phyloP scores from a whole-genome alignment of 2,888 invertebrate genomes.

The Cremastobaeus sp. region DNA sequence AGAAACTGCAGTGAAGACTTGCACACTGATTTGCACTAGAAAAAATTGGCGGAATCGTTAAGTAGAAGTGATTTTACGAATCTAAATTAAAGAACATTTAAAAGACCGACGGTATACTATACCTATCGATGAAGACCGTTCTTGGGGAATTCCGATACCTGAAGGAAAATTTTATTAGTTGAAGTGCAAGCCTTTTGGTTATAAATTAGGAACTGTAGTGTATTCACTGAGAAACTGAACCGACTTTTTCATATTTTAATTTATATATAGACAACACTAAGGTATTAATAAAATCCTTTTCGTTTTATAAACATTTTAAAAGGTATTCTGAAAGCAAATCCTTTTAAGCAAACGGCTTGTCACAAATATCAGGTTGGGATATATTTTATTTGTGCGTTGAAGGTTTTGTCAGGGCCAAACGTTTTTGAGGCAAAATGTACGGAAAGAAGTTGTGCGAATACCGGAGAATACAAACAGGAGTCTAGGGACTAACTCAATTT shows the following conservation, averaged over 20 bases:
- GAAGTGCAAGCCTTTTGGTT: slow-evolving; percentile 8
- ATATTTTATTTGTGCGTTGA: slow-evolving; percentile 45
- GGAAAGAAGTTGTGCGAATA: slow-evolving; percentile 52
- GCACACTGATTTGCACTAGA: slow-evolving; percentile 50
- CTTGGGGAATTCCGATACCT: slow-evolving; percentile 46
- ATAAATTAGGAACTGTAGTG: too few relatives aligned
- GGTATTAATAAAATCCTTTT: too few relatives aligned
- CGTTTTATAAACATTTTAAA: not conserved
- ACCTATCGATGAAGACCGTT: slow-evolving; percentile 34
- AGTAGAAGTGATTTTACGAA: slow-evolving; percentile 50
- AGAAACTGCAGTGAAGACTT: slow-evolving; percentile 36
- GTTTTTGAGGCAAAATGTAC: slow-evolving; percentile 62
- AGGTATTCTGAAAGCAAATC: too few relatives aligned
- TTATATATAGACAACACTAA: too few relatives aligned
- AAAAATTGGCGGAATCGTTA: slow-evolving; percentile 44
- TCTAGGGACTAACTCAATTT: slow-evolving; percentile 63
- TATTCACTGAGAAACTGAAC: too few relatives aligned
- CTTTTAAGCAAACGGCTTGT: too few relatives aligned
- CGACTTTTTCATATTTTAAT: too few relatives aligned
- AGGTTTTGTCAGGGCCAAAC: slow-evolving; percentile 42
- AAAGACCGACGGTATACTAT: slow-evolving; percentile 49
- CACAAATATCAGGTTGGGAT: slow-evolving; percentile 20
- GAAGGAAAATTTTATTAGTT: slow-evolving; percentile 3
- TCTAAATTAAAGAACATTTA: slow-evolving; percentile 51
- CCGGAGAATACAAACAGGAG: slow-evolving; percentile 63